A percentile compares a stretch with the other conserved stretches of the same genome.
Conservation (phyloP, 2,113 vertebrate genomes). For the Benthochromis sp. region DNA sequence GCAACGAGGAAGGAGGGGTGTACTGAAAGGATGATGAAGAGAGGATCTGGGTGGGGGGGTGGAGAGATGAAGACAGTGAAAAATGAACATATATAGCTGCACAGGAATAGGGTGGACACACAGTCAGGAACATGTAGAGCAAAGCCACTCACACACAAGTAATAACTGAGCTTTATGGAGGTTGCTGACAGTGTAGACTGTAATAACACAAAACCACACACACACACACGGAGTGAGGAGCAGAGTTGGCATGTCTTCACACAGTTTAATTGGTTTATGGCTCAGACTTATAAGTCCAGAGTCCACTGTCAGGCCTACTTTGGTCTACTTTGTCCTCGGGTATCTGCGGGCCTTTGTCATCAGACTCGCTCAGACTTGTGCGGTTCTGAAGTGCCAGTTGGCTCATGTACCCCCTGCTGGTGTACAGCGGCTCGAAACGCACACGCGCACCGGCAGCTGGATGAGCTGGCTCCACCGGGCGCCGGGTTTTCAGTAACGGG, state of each 20-base stretch:
- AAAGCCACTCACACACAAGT: background rate
- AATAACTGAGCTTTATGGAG: background rate
- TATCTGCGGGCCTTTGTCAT: background rate
- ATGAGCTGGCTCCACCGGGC: background rate
- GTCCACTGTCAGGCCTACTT: conserved; percentile 1
- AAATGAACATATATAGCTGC: background rate
- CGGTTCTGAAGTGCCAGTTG: background rate
- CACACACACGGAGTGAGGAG: background rate
- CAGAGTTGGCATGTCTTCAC: background rate
- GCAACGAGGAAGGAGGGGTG: background rate
- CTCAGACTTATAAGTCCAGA: conserved; percentile 12
- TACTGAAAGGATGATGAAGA: background rate
- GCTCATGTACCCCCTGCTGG: background rate
- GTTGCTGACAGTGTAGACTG: background rate
- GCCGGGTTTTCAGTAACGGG: background rate
- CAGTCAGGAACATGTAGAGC: background rate
- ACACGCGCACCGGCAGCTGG: background rate
- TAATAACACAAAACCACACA: background rate
- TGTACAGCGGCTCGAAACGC: background rate
- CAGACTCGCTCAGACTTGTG: background rate
- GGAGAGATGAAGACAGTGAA: background rate
- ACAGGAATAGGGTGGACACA: background rate
- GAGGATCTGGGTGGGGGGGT: background rate
- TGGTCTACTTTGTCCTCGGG: background rate
- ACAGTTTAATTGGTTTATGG: background rate